phyloP scores from a whole-genome alignment of 1,140 invertebrate genomes.

The Trinorchestia longiramus region DNA sequence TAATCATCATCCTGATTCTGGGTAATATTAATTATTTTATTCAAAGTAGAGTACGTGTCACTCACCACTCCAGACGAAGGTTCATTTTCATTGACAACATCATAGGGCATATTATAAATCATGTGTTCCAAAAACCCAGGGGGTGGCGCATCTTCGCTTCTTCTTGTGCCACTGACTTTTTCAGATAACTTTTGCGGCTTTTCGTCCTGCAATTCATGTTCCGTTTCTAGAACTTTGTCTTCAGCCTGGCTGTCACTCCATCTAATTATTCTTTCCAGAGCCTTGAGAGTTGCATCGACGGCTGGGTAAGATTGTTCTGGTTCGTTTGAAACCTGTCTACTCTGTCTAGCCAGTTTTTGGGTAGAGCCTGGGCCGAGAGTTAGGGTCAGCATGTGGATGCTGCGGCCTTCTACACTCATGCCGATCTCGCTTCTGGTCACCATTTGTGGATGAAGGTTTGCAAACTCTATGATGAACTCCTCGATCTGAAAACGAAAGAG shows the following conservation, averaged over 20 bases:
- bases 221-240: not conserved
- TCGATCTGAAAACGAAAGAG: conserved; percentile 40
- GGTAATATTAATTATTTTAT: not conserved
- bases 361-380: not conserved
- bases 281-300: not conserved
- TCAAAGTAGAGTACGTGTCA: not conserved
- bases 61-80: not conserved
- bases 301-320: not conserved
- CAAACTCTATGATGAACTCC: conserved; percentile 23
- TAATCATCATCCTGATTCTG: not conserved
- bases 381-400: conserved; percentile 39
- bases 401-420: conserved; percentile 25
- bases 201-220: not conserved
- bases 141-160: not conserved
- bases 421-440: conserved; percentile 10
- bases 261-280: not conserved
- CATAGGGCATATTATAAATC: conserved; percentile 25
- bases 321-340: not conserved
- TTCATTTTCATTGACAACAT: not conserved
- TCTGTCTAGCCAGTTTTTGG: not conserved
- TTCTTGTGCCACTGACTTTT: not conserved
- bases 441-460: not conserved
- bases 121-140: conserved; percentile 30
- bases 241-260: conserved; percentile 19
- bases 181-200: not conserved